Conservation (phyloP, 2,888 invertebrate species). For the Lissocephala sabroskyi region DNA sequence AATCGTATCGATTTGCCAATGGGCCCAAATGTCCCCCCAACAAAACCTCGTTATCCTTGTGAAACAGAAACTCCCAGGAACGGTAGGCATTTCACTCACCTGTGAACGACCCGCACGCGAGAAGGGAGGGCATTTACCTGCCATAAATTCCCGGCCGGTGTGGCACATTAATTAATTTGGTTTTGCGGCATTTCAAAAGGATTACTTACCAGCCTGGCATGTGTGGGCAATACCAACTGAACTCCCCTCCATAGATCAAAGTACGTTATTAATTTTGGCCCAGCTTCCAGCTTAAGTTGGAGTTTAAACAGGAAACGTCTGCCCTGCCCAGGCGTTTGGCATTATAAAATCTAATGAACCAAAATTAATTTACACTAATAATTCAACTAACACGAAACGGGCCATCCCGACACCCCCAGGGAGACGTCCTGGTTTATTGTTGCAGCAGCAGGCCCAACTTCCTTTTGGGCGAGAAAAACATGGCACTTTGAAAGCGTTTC, state of each 20-base stretch:
- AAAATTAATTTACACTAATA: conserved; percentile 71
- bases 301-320: conserved; percentile 23
- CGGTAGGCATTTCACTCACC: too few relatives aligned
- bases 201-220: conserved; percentile 51
- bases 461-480: conserved; percentile 5
- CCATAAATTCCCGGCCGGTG: conserved; percentile 70
- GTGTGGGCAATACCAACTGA: neutral
- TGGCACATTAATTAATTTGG: conserved; percentile 70
- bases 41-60: neutral
- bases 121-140: conserved; percentile 49
- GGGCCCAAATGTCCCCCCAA: neutral
- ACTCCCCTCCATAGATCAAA: too few relatives aligned
- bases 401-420: conserved; percentile 19
- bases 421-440: conserved; percentile 26
- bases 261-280: neutral
- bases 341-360: conserved; percentile 66
- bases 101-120: too few relatives aligned
- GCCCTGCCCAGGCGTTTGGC: too few relatives aligned
- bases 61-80: neutral
- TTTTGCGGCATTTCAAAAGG: conserved; percentile 67
- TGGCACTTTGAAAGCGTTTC: conserved; percentile 66
- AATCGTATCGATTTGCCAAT: conserved; percentile 45
- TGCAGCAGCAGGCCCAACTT: conserved; percentile 22
- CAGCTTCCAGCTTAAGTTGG: conserved; percentile 31
- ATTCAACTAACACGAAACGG: conserved; percentile 58